Conservation (phyloP, 2,797 vertebrate species). For the Catharus ustulatus region DNA sequence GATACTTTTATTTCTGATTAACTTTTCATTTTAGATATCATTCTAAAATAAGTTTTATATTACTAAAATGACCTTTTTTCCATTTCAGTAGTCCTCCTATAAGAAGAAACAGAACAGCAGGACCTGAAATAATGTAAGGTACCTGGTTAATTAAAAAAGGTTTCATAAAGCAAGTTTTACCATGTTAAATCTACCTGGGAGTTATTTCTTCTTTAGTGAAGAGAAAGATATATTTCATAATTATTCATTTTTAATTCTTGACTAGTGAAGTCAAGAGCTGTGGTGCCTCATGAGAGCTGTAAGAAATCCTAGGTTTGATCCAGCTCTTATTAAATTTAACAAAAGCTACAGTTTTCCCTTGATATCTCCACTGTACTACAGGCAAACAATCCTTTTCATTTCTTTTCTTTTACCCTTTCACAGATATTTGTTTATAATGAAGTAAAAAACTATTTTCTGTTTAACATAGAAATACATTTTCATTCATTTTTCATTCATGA, state of each 20-base stretch:
- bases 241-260: constrained; percentile 24
- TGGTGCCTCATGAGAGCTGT: background rate
- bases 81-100: background rate
- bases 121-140: background rate
- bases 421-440: background rate
- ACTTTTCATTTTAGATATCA: background rate
- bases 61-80: background rate
- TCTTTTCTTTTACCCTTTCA: background rate
- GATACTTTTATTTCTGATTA: background rate
- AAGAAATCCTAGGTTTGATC: constrained; percentile 11
- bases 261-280: background rate
- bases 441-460: background rate
- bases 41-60: background rate
- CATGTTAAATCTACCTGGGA: background rate
- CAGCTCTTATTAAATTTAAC: constrained; percentile 19
- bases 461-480: background rate
- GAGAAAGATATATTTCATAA: background rate
- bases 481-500: background rate
- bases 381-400: background rate
- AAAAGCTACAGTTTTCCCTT: background rate
- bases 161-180: constrained; percentile 30
- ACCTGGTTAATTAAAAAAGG: constrained; percentile 33
- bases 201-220: background rate
- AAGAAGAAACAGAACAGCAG: background rate
- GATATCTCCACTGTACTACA: background rate